A percentile compares a stretch with the other conserved stretches of the same genome.
These are phyloP conservation scores for Rostratula benghalensis DNA, from an alignment of 2,113 vertebrate genomes.

Conservation along the genomic window DNA sequence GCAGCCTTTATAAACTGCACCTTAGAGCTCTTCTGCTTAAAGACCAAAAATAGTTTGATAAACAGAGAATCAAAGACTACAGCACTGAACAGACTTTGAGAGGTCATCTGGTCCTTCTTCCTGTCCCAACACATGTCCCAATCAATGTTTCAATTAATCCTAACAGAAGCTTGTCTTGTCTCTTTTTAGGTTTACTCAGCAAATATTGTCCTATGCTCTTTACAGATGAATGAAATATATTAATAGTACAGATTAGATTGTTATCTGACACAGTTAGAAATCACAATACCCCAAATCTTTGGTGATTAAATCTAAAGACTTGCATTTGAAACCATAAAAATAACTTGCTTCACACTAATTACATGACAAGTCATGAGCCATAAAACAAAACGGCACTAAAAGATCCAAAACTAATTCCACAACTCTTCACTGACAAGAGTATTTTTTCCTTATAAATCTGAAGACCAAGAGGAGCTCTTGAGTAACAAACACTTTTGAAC, in stretches of 20 bases:
- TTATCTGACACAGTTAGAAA: neutral
- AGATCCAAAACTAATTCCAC: neutral
- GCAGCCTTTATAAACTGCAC: neutral
- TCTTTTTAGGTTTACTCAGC: neutral
- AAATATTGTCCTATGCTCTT: neutral
- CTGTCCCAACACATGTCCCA: neutral
- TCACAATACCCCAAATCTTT: neutral
- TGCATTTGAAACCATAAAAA: neutral
- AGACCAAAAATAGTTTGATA: neutral
- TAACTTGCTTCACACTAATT: neutral
- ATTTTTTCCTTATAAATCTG: neutral
- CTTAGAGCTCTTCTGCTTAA: neutral
- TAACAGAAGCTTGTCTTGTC: neutral
- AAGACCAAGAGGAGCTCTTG: neutral
- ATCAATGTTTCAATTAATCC: neutral
- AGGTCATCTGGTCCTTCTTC: neutral
- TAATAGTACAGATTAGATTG: neutral
- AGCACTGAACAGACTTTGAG: neutral
- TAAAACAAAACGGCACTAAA: neutral
- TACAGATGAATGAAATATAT: neutral
- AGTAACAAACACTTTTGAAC: neutral
- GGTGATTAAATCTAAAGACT: neutral
- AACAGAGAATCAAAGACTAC: neutral
- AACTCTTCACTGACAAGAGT: neutral
- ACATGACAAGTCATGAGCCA: neutral